Conservation (phyloP, 1,140 invertebrate genomes). For the Drosophila murphyi region DNA sequence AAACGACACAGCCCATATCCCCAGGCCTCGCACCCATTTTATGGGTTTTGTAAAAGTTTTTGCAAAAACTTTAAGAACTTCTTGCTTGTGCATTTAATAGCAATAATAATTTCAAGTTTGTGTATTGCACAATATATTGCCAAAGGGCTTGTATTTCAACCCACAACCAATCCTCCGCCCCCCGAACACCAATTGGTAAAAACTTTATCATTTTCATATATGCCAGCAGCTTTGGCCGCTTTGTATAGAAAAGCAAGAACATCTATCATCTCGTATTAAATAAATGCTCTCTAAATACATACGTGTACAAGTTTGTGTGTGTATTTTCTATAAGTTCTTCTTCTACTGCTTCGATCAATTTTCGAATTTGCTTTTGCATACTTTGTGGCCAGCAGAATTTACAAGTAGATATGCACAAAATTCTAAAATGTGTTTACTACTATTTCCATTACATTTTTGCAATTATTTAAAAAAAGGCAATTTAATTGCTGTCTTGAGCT, state of each 20-base stretch:
- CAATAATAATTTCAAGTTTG: conserved; percentile 79
- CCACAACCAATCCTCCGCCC: neutral
- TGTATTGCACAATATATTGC: conserved; percentile 68
- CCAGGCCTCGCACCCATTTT: neutral
- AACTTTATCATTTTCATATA: conserved; percentile 70
- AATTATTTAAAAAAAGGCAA: conserved; percentile 69
- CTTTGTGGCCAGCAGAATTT: conserved; percentile 52
- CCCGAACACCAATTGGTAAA: conserved; percentile 20
- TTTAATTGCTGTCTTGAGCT: conserved; percentile 61
- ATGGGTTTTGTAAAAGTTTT: conserved; percentile 60
- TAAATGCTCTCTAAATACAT: conserved; percentile 21
- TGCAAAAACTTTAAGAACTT: conserved; percentile 65
- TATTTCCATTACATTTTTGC: conserved; percentile 54
- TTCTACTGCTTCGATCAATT: conserved; percentile 30
- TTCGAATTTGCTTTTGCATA: conserved; percentile 47
- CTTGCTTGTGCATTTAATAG: conserved; percentile 79
- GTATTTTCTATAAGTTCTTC: neutral
- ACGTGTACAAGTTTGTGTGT: neutral
- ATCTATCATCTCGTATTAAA: conserved; percentile 61
- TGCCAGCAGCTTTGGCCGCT: conserved; percentile 53
- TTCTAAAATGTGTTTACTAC: conserved; percentile 51
- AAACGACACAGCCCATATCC: conserved; percentile 31
- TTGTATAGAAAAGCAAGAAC: conserved; percentile 47
- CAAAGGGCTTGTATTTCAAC: conserved; percentile 42
- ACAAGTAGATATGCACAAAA: conserved; percentile 36